Base-by-base conservation (phyloP, 92 coral and sea anemone genomes). In the Phenganax stokvisi region DNA sequence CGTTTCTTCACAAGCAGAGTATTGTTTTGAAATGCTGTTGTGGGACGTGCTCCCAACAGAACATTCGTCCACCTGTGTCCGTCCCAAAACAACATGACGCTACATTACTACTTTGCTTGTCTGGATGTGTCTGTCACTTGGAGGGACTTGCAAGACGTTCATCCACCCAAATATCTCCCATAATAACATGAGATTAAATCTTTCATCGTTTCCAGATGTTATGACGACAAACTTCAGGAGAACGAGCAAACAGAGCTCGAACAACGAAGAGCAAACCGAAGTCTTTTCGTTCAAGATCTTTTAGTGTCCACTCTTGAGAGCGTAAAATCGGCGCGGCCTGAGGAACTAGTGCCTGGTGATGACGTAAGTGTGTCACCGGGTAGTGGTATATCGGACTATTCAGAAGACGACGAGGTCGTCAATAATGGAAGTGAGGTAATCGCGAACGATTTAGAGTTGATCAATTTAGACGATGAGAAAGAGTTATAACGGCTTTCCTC, bases 261-360 rank as follows among this genome's bases (percentile, higher is more conserved):
- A 86, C 86, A 80, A 80, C 89, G 89, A 59, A 87, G 98, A 44
- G 96, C 92, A 53, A 93, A 91, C 78, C 87, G 98, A 30, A 88
- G 97, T 74, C 84, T 91, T 75, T 94, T 94, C 84, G 98, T 94
- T 16, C 98, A 94, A 88, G 98, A 94, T 89, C 92, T 94, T 51
- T 89, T 92, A 76, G 84, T 94, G 53, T 94, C 98, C 20, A 94
- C 97, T 11, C 96, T 94, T 56, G 97, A 79, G 65, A 13, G 44
- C 7, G 83, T 54, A 8, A 63, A 25, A 28, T 47, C 73, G 10
- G 54, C 74, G 2, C 83, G 69, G 10, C 73, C 54, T 9, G 83
- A 69, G 6, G 83, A 65, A 54, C 51, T 63, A 3, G 44, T 61
- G 25, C 72, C 68, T 51, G 31, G 51, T 17, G 83, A 65, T 20